Percentiles rank a stretch among this genome's conserved stretches.
Evolutionary conservation across 2,888 invertebrate species (phyloP).

Genomic region (Anthophora plumipes): DNA sequence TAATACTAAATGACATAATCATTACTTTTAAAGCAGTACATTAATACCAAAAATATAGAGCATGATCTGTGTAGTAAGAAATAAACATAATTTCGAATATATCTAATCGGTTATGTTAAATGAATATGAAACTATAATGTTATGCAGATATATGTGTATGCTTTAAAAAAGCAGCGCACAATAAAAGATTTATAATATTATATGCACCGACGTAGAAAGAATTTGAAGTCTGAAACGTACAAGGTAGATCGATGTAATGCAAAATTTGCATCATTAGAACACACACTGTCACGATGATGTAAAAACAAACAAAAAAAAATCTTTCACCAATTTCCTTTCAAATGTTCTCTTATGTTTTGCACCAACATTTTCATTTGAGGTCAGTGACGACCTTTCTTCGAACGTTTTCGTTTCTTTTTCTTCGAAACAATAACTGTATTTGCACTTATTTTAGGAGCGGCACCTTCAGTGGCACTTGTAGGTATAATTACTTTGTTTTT

Average conservation of each 20-base stretch:
- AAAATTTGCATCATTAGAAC: slow-evolving; percentile 45
- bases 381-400: slow-evolving; percentile 86
- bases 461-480: slow-evolving; percentile 86
- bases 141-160: slow-evolving; percentile 25
- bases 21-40: slow-evolving; percentile 23
- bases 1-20: slow-evolving; percentile 39
- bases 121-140: slow-evolving; percentile 43
- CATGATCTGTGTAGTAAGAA: slow-evolving; percentile 36
- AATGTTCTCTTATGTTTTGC: slow-evolving; percentile 44
- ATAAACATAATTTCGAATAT: slow-evolving; percentile 40
- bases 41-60: slow-evolving; percentile 50
- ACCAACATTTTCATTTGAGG: slow-evolving; percentile 37
- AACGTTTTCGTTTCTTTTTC: slow-evolving; percentile 86
- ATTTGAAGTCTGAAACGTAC: slow-evolving; percentile 32
- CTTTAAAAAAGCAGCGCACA: slow-evolving; percentile 23
- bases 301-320: slow-evolving; percentile 14
- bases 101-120: slow-evolving; percentile 41
- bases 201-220: slow-evolving; percentile 52
- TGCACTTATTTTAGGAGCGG: slow-evolving; percentile 84
- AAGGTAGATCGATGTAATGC: slow-evolving; percentile 31
- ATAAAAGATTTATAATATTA: slow-evolving; percentile 50
- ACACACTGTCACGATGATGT: slow-evolving; percentile 40
- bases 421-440: slow-evolving; percentile 72
- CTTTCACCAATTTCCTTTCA: slow-evolving; percentile 20
- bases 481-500: slow-evolving; percentile 85